phyloP scores from a whole-genome alignment of 2,888 invertebrate species.

The Agrochola lota region DNA sequence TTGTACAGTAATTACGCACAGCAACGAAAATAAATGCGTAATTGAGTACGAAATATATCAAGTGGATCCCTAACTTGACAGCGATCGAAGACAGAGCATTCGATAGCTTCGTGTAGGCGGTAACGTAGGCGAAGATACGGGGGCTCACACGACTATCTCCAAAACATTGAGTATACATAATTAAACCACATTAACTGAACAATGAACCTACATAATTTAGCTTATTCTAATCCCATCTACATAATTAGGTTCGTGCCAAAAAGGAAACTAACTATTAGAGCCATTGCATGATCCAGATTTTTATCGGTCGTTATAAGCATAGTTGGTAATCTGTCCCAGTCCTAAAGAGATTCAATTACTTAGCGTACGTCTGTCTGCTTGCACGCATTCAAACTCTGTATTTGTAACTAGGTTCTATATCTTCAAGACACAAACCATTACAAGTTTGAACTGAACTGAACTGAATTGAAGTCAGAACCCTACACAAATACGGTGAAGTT shows the following conservation, averaged over 20 bases:
- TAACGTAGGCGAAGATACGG: constrained; percentile 75
- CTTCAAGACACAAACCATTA: neutral
- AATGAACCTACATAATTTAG: constrained; percentile 72
- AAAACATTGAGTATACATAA: constrained; percentile 73
- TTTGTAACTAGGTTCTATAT: constrained; percentile 1
- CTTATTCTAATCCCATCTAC: constrained; percentile 57
- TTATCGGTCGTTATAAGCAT: constrained; percentile 36
- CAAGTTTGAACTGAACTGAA: neutral
- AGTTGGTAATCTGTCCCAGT: constrained; percentile 34
- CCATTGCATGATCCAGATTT: constrained; percentile 50
- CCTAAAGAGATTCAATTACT: constrained; percentile 42
- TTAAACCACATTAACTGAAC: constrained; percentile 73
- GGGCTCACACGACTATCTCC: constrained; percentile 70
- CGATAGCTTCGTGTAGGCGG: constrained; percentile 71
- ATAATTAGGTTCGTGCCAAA: constrained; percentile 59
- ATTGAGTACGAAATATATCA: constrained; percentile 53
- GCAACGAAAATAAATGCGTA: constrained; percentile 46
- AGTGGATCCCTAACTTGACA: constrained; percentile 60
- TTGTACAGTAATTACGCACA: constrained; percentile 39
- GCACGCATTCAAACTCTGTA: constrained; percentile 9
- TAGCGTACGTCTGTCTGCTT: constrained; percentile 17
- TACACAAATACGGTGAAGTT: constrained; percentile 13
- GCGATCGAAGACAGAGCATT: constrained; percentile 59
- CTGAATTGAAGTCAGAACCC: neutral
- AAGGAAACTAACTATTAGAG: constrained; percentile 44